Base-by-base conservation (phyloP, 64 coral and sea anemone genomes). In the Pocillopora verrucosa region DNA sequence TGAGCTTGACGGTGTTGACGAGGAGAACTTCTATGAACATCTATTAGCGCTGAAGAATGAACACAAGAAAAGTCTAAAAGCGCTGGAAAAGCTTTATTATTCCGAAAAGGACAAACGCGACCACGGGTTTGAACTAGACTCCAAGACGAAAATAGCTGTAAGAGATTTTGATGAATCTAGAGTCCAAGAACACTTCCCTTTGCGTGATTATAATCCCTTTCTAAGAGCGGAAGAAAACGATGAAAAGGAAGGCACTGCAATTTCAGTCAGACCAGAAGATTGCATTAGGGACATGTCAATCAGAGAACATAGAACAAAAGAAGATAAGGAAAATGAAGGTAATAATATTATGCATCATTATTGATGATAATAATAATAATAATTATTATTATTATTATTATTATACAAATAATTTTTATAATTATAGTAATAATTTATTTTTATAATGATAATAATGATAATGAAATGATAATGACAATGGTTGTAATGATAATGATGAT, bases 21-120 rank as follows among this genome's bases (percentile, higher is more conserved):
- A 99, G 30, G 90, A 95, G 65, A 76, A 99, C 57, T 99, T 99
- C 73, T 99, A 99, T 73, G 85, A 93, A 36, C 94, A 95, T 68
- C 82, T 99, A 60, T 36, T 99, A 58, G 86, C 94, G 16, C 86
- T 99, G 56, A 95, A 95, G 76, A 88, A 80, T 76, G 97, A 99
- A 16, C 97, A 99, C 59, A 93, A 95, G 51, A 99, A 91, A 81
- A 95, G 93, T 88, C 76, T 99, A 76, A 95, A 99, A 72, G 72
- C 88, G 34, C 64, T 99, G 20, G 97, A 99, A 73, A 94, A 87
- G 79, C 83, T 90, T 62, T 99, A 99, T 83, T 99, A 99, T 86
- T 84, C 65, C 35, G 91, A 99, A 79, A 87, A 93, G 74, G 80
- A 89, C 24, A 99, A 89, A 65, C 77, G 91, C 56, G 38, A 73